These are phyloP conservation scores for Acanthurus tractus DNA, from an alignment of 2,797 vertebrate genomes.

Conservation along the genomic window DNA sequence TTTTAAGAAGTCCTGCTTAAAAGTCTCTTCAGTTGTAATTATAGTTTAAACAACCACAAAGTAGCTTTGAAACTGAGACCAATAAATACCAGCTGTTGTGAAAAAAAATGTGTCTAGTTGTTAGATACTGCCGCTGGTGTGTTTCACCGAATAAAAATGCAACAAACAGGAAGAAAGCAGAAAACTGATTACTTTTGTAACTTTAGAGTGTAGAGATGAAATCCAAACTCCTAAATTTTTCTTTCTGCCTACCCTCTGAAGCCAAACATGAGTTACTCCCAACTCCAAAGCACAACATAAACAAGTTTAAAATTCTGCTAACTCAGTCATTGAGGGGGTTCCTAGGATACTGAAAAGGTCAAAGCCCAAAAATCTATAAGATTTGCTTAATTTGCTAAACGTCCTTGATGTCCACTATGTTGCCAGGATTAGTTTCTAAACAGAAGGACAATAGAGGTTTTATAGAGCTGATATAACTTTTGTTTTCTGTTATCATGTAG, in stretches of 20 bases:
- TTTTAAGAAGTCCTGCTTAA: neutral
- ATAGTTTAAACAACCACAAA: neutral
- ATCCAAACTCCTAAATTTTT: constrained; percentile 16
- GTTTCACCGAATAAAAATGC: no score
- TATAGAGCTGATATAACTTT: neutral
- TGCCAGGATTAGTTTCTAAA: neutral
- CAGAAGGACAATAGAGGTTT: neutral
- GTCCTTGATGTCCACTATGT: constrained; percentile 25
- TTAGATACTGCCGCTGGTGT: no score
- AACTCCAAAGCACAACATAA: constrained; percentile 20
- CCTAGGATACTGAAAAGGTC: constrained; percentile 25
- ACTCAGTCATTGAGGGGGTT: constrained; percentile 20
- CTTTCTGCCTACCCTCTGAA: constrained; percentile 5
- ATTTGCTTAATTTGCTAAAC: constrained; percentile 21
- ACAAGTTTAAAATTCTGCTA: neutral
- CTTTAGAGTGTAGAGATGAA: constrained; percentile 6
- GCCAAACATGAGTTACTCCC: constrained; percentile 20
- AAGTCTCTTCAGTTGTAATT: constrained; percentile 1
- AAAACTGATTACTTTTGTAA: neutral
- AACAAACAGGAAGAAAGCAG: no score
- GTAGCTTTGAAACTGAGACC: neutral
- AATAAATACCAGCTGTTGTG: neutral
- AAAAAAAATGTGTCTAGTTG: neutral
- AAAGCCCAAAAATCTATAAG: constrained; percentile 26
- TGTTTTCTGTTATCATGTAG: neutral